Evolutionary conservation across 2,888 invertebrate species (phyloP).

Genomic region (Amaurobius ferox): DNA sequence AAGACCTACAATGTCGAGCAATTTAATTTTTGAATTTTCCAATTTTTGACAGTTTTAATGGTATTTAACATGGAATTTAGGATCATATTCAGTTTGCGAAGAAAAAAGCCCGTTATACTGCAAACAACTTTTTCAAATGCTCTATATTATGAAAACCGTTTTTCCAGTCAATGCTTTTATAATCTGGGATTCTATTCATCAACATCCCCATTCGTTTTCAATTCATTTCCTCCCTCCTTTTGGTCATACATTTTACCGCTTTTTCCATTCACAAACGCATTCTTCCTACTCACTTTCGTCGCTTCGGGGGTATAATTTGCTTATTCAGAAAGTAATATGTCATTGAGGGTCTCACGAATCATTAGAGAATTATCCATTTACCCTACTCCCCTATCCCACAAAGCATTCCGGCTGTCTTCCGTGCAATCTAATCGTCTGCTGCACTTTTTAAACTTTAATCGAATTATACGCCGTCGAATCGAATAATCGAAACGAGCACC

Average conservation of each 20-base stretch:
- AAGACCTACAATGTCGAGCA: no score
- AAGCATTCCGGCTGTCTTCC: not conserved
- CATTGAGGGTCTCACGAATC: not conserved
- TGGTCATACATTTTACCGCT: not conserved
- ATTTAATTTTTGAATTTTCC: no score
- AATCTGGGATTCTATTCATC: not conserved
- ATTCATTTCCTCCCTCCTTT: not conserved
- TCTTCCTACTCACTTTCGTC: not conserved
- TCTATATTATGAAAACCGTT: no score
- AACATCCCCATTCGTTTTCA: not conserved
- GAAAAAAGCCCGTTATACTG: no score
- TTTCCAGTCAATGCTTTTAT: not conserved
- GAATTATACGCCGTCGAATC: not conserved
- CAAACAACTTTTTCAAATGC: no score
- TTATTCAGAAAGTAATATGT: not conserved
- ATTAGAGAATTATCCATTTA: constrained; percentile 9
- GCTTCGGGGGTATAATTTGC: not conserved
- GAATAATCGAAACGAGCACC: not conserved
- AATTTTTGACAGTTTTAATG: no score
- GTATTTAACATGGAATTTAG: no score
- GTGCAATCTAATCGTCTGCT: not conserved
- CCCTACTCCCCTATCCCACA: not conserved
- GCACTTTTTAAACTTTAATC: not conserved
- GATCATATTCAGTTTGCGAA: no score
- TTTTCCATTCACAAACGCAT: not conserved